These are phyloP conservation scores for Glyptemys insculpta DNA, from an alignment of 2,797 vertebrate species.

Conservation along the genomic window DNA sequence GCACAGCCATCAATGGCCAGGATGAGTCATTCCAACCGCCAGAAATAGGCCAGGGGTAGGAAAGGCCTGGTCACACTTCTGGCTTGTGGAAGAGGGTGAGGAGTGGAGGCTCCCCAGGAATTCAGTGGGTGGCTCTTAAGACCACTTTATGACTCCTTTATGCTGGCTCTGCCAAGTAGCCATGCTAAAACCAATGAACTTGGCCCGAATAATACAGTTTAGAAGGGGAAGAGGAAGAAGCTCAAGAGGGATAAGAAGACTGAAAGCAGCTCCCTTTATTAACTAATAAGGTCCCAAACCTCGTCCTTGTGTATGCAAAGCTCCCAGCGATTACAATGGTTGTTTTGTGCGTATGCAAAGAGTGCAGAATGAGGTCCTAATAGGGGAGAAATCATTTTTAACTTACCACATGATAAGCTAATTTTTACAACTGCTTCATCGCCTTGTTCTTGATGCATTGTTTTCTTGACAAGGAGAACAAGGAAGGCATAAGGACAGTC, in stretches of 20 bases:
- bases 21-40: neutral
- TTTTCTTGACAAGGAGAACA: constrained; percentile 68
- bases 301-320: neutral
- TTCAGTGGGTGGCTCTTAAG: neutral
- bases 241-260: neutral
- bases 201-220: neutral
- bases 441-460: constrained; percentile 73
- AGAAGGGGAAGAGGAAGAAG: constrained; percentile 23
- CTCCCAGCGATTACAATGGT: neutral
- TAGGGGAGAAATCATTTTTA: neutral
- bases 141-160: neutral
- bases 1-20: neutral
- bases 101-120: neutral
- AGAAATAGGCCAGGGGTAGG: neutral
- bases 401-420: neutral
- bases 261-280: neutral
- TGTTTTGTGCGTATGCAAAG: neutral
- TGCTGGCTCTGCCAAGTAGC: neutral
- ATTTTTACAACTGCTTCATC: constrained; percentile 15
- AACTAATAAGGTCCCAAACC: neutral
- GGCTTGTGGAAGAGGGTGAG: neutral
- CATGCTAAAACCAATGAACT: neutral
- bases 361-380: neutral
- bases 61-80: neutral
- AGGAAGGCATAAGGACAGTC: constrained; percentile 76